Base-by-base conservation (phyloP, 2,113 vertebrate species). In the Brienomyrus brachyistius region DNA sequence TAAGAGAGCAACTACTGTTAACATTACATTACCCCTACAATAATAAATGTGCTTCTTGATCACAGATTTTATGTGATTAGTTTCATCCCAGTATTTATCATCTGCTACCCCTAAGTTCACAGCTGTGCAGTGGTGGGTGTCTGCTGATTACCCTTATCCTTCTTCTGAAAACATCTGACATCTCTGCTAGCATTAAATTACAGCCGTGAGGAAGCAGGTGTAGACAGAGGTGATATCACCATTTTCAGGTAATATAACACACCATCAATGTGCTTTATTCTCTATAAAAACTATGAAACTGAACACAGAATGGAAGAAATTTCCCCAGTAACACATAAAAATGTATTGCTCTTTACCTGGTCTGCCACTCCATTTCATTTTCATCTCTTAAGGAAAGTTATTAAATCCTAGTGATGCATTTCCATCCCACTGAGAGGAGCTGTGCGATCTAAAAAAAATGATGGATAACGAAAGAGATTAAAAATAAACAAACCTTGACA, bases 401-500 rank as follows among this genome's bases (percentile, higher is more conserved):
- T 92, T 93, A 93, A 91, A 86, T 90, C 19, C 88, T 87, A 80
- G 90, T 92, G 91, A 93, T 89, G 92, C 89, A 62, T 90, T 86
- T 90, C 89, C 66, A 89, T 89, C 91, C 91, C 62, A 56, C 84
- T 35, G 66, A 27, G 90, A 93, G 43, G 40, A 48, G 54, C 31
- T 31, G 48, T 21, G 15, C 11, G 4, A 82, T 91, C 82, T 82
- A 59, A 86, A 91, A 52, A 52, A 93, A 93, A 92, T 91, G 91
- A 92, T 90, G 91, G 92, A 93, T 93, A 93, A 93, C 89, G 93
- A 92, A 90, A 88, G 85, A 93, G 93, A 94, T 93, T 93, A 93
- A 93, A 94, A 93, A 93, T 92, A 95, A 93, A 93, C 93, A 93
- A 92, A 93, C 91, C 90, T 92, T 93, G 91, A 92, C 27, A 43